Base-by-base conservation (phyloP, 2,797 vertebrate species). In the Sebastiscus tertius region DNA sequence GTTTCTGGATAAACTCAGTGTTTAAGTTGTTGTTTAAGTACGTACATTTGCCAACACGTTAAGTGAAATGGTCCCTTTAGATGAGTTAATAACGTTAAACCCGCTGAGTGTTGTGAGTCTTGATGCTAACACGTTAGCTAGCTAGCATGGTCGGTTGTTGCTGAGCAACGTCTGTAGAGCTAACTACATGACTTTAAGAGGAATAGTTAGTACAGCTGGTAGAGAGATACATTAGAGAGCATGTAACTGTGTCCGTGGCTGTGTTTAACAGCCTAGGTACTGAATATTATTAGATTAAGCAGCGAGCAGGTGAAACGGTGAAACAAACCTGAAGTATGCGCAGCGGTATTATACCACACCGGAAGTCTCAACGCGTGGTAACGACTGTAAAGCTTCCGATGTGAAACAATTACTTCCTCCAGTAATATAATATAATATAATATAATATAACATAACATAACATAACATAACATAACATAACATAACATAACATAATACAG, bases 241-340 rank as follows among this genome's bases (percentile, higher is more conserved):
- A 0, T 0, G 0, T 9, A 26, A 1, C 2, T 4, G 22, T 49
- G 26, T 34, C 2, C 1, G 11, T 3, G 22, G 2, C 3, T 49
- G 0, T 4, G 36, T 3, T 24, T 8, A 33, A 72, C 27, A 11
- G 26, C 22, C 16, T 31, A 13, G 0, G 2, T 12, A 8, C 2
- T 6, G 24, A 22, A 31, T 60, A 72, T 2, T 1, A 31, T 16
- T 0, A 33, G 13, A 34, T 59, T 29, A 70, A 46, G 14, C 3
- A 42, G 6, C 1, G 52, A 26, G 49, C 31, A 76, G 46, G 16
- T 62, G 58, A 58, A 69, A 71, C 0, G 20, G 8, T 60, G 46
- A 64, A 66, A 95, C 95, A 75, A 87, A 96, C 96, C 96, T 95
- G 94, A 89, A 92, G 75, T 86, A 87, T 73, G 89, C 84, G 91